Conservation (phyloP, 2,113 vertebrate species). For the Periophthalmodon schlosseri region DNA sequence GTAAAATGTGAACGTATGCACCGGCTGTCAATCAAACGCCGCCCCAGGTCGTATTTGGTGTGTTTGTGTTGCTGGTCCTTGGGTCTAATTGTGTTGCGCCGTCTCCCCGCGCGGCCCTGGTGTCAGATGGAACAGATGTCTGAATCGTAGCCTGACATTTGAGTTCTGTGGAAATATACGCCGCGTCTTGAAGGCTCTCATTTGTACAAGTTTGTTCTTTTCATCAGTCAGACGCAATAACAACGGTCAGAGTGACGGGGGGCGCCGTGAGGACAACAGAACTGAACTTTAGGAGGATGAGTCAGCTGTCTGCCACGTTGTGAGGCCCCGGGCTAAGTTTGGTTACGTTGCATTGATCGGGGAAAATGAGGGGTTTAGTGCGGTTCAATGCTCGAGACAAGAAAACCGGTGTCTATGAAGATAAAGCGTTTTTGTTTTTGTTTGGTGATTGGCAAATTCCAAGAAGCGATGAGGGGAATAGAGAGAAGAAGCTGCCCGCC, state of each 20-base stretch:
- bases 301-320: background rate
- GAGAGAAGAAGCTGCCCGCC: background rate
- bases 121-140: conserved; percentile 66
- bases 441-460: background rate
- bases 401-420: background rate
- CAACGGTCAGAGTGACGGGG: conserved; percentile 17
- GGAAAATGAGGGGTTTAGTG: background rate
- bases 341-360: conserved; percentile 16
- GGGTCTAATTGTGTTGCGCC: conserved; percentile 60
- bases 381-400: background rate
- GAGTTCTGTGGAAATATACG: conserved; percentile 52
- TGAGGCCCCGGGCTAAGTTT: background rate
- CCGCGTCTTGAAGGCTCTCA: conserved; percentile 29
- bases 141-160: conserved; percentile 60
- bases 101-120: conserved; percentile 13
- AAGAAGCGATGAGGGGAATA: background rate
- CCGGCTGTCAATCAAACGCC: conserved; percentile 40
- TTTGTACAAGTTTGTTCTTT: conserved; percentile 37
- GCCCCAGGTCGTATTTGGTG: conserved; percentile 21
- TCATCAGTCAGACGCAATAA: conserved; percentile 33
- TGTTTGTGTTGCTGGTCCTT: conserved; percentile 32
- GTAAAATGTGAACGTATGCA: conserved; percentile 18
- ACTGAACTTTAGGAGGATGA: conserved; percentile 8
- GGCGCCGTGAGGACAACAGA: background rate
- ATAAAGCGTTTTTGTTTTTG: background rate